These are phyloP conservation scores for Chymomyza amoena DNA, from an alignment of 2,888 invertebrate species.

Conservation along the genomic window DNA sequence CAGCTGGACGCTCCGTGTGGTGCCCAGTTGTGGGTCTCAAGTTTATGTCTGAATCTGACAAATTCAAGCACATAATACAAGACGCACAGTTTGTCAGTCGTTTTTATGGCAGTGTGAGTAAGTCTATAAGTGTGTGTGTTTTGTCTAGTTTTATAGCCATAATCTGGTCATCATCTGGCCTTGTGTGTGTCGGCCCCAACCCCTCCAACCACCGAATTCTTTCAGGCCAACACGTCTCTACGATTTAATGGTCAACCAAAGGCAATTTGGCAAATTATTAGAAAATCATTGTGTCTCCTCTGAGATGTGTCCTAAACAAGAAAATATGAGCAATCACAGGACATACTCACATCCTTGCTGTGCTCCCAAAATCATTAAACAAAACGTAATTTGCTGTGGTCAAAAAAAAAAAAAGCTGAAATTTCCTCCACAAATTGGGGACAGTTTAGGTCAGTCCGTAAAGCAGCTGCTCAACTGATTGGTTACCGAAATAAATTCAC, in stretches of 20 bases:
- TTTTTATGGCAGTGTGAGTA: constrained; percentile 15
- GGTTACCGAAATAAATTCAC: constrained; percentile 19
- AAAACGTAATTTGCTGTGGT: constrained; percentile 32
- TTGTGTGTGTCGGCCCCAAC: neutral
- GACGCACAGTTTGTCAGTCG: constrained; percentile 40
- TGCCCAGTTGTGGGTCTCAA: neutral
- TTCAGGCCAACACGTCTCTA: constrained; percentile 55
- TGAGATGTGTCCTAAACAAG: constrained; percentile 41
- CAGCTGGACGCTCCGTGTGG: neutral
- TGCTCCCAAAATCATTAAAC: constrained; percentile 4
- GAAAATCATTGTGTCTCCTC: constrained; percentile 72
- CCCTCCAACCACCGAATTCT: neutral
- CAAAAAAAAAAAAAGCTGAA: neutral
- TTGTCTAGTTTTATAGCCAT: constrained; percentile 24
- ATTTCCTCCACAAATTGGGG: neutral
- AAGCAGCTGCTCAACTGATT: neutral
- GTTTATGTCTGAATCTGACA: constrained; percentile 47
- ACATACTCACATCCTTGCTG: neutral
- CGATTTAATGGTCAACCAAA: constrained; percentile 68
- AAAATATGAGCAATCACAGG: constrained; percentile 52
- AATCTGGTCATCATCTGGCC: constrained; percentile 60
- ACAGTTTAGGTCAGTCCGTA: neutral
- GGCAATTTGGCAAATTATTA: constrained; percentile 75
- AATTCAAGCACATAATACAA: constrained; percentile 57
- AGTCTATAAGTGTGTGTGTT: constrained; percentile 1